A percentile compares a stretch with the other conserved stretches of the same genome.
These are phyloP conservation scores for Poecilia wingei DNA, from an alignment of 2,797 vertebrate species.

Conservation along the genomic window DNA sequence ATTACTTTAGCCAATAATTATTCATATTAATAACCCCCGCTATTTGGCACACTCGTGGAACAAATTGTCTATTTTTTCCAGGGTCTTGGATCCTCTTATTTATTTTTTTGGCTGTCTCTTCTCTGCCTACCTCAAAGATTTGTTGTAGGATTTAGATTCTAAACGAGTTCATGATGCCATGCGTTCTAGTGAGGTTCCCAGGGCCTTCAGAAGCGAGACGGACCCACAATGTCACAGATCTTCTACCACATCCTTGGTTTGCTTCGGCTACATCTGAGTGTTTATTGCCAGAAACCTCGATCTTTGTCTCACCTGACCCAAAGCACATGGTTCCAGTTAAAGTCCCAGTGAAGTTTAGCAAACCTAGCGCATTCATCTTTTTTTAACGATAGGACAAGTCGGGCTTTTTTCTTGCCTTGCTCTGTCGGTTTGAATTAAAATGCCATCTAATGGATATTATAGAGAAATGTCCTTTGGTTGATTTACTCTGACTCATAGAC, in stretches of 20 bases:
- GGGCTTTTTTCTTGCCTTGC: background rate
- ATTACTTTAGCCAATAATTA: background rate
- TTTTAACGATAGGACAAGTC: background rate
- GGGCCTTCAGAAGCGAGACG: background rate
- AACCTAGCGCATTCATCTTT: background rate
- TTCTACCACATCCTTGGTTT: background rate
- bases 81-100: background rate
- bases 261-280: background rate
- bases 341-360: background rate
- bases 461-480: conserved; percentile 21
- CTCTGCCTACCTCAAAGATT: background rate
- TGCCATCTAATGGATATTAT: background rate
- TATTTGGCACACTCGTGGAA: background rate
- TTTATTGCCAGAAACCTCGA: background rate
- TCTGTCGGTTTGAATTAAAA: background rate
- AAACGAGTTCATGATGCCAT: background rate
- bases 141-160: background rate
- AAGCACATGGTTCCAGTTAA: background rate
- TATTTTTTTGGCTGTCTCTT: background rate
- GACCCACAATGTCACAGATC: background rate
- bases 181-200: background rate
- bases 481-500: conserved; percentile 53
- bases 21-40: background rate
- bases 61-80: background rate
- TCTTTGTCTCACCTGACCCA: background rate